Percentiles rank a stretch among this genome's conserved stretches.
These are phyloP conservation scores for Neomorphus geoffroyi DNA, from an alignment of 2,797 vertebrate species.

Conservation along the genomic window DNA sequence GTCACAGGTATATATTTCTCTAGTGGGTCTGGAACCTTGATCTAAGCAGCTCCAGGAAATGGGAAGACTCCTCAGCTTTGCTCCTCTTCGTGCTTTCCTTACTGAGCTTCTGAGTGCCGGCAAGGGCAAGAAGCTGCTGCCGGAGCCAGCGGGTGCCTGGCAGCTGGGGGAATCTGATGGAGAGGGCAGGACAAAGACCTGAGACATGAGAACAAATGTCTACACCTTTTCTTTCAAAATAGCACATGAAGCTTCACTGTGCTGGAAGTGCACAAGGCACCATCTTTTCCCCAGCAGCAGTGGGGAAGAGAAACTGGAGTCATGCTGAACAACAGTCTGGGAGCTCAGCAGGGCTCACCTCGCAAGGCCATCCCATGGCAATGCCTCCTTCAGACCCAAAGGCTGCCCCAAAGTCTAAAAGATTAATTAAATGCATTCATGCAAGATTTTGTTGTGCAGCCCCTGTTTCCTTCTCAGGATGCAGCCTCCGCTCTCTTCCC, in stretches of 20 bases:
- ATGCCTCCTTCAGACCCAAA: not conserved
- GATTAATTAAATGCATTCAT: not conserved
- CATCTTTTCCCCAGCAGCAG: not conserved
- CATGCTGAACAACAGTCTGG: not conserved
- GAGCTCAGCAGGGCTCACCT: not conserved
- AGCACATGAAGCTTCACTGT: rapidly evolving
- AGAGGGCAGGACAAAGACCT: not conserved
- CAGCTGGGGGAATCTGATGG: not conserved
- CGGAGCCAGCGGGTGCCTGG: not conserved
- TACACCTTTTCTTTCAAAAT: not conserved
- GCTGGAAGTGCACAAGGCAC: not conserved
- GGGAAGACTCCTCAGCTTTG: not conserved
- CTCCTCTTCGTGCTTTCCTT: not conserved
- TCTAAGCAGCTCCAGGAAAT: not conserved
- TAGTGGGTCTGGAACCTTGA: not conserved
- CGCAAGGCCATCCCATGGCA: not conserved
- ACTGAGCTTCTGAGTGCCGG: not conserved
- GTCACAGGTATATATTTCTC: not conserved
- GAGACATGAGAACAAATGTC: not conserved
- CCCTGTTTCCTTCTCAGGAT: not conserved
- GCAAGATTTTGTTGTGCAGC: not conserved
- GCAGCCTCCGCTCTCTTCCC: not conserved
- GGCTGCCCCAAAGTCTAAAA: not conserved
- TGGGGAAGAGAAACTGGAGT: not conserved
- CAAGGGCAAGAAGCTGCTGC: not conserved